A percentile compares a stretch with the other conserved stretches of the same genome.
Evolutionary conservation across 1,140 invertebrate genomes (phyloP).

Genomic region (Drosophila sechellia): DNA sequence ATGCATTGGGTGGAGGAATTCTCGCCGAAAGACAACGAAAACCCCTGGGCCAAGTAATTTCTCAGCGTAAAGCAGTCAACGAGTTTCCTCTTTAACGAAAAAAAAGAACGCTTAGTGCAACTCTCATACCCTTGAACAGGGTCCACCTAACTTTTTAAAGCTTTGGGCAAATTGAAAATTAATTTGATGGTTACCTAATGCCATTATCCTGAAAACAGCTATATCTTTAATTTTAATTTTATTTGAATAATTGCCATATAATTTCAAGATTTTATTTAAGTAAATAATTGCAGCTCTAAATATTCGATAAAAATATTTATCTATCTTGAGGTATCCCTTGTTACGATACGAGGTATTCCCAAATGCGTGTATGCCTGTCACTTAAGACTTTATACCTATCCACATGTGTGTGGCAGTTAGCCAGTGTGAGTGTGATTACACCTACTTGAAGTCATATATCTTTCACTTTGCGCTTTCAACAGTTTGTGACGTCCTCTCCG

Average conservation of each 20-base stretch:
- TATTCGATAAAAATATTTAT: background rate
- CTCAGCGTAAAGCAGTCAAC: conserved; percentile 60
- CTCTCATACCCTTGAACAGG: conserved; percentile 28
- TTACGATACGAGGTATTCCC: background rate
- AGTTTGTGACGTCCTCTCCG: conserved; percentile 75
- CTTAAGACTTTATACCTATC: conserved; percentile 1
- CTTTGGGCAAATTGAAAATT: no score
- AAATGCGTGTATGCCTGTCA: background rate
- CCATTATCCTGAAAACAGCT: no score
- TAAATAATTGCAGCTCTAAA: background rate
- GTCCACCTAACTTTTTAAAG: background rate
- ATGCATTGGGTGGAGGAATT: conserved; percentile 38
- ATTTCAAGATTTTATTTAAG: no score
- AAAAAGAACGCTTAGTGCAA: conserved; percentile 67
- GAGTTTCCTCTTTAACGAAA: conserved; percentile 52
- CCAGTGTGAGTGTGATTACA: conserved; percentile 71
- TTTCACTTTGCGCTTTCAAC: conserved; percentile 82
- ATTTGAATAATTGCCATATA: no score
- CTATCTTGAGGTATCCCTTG: background rate
- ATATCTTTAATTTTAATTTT: no score
- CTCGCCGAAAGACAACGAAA: conserved; percentile 26
- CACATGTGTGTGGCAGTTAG: conserved; percentile 31
- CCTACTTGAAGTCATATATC: conserved; percentile 83
- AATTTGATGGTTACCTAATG: no score
- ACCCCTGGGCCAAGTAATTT: conserved; percentile 64